Conservation (phyloP, 2,113 vertebrate genomes). For the Pteronura brasiliensis region DNA sequence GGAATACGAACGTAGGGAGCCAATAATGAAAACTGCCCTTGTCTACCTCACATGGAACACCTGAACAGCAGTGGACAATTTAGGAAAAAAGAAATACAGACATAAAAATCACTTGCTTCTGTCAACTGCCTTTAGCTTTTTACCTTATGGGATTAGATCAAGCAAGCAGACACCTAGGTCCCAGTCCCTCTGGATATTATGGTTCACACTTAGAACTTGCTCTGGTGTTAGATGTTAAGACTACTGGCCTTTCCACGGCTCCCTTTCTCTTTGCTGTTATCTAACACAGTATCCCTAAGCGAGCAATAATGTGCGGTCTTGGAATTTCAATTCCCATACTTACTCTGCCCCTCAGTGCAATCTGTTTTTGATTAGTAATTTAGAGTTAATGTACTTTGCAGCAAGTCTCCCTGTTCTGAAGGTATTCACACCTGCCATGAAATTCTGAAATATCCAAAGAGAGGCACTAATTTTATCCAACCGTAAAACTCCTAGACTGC, state of each 20-base stretch:
- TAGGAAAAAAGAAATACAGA: background rate
- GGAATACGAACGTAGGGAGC: background rate
- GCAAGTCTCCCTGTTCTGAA: slow-evolving; percentile 39
- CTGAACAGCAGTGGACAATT: background rate
- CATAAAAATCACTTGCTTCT: background rate
- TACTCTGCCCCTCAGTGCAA: background rate
- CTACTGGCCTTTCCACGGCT: background rate
- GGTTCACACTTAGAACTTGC: background rate
- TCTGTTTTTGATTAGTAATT: slow-evolving; percentile 66
- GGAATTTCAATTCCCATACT: slow-evolving; percentile 54
- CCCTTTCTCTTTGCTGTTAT: background rate
- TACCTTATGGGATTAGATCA: background rate
- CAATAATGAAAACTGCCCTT: background rate
- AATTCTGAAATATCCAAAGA: slow-evolving; percentile 42
- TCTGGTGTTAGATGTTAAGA: background rate
- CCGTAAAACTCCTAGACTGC: slow-evolving; percentile 16
- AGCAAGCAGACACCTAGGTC: background rate
- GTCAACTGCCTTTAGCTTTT: background rate
- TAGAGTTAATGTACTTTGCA: slow-evolving; percentile 67
- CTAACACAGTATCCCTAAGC: background rate
- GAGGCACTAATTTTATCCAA: slow-evolving; percentile 4
- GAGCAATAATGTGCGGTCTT: background rate
- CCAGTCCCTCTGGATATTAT: background rate
- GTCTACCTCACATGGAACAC: background rate
- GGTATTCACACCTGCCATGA: slow-evolving; percentile 65